Base-by-base conservation (phyloP, 2,888 invertebrate species). In the Callyntrura sp. region DNA sequence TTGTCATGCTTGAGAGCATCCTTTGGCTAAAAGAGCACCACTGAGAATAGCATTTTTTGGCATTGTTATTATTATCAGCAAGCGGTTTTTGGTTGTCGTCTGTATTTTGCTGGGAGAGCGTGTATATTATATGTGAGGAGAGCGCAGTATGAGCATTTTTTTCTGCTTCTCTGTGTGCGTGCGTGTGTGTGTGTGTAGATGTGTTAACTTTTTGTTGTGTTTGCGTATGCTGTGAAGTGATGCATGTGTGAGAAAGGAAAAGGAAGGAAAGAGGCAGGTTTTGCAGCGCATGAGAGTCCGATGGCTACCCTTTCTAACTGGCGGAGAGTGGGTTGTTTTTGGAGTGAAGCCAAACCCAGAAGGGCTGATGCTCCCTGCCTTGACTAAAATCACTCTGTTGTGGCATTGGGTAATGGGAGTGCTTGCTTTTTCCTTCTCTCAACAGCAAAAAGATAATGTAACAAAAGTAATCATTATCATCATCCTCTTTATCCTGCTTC, bases 281-380 rank as follows among this genome's bases (percentile, higher is more conserved):
- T 81, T 81, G 87, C 45, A 87, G 87, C 87, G 87, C 87, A 87
- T 87, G 87, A 87, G 87, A 87, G 87, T 87, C 70, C 87, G 76
- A 83, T 85, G 82, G 90, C 90, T 57, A 87, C 90, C 87, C 84
- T 87, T 73, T 57, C 85, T 90, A 82, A 91, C 84, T 91, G 90
- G 87, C 84, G 43, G 86, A 65, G 86, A 78, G 85, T 81, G 90
- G 90, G 86, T 88, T 87, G 83, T 90, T 87, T 87, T 91, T 88
- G 91, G 90, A 89, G 88, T 48, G 79, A 90, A 90, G 91, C 91
- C 90, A 92, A 91, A 68, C 91, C 91, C 90, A 90, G 70, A 85
- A 90, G 86, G 90, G 82, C 91, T 86, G 83, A 85, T 85, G 84
- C 81, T 88, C 79, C 85, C 89, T 85, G 90, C 90, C 91, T 91